These are phyloP conservation scores for Mus minutoides DNA, from an alignment of 2,797 vertebrate genomes.

Conservation along the genomic window DNA sequence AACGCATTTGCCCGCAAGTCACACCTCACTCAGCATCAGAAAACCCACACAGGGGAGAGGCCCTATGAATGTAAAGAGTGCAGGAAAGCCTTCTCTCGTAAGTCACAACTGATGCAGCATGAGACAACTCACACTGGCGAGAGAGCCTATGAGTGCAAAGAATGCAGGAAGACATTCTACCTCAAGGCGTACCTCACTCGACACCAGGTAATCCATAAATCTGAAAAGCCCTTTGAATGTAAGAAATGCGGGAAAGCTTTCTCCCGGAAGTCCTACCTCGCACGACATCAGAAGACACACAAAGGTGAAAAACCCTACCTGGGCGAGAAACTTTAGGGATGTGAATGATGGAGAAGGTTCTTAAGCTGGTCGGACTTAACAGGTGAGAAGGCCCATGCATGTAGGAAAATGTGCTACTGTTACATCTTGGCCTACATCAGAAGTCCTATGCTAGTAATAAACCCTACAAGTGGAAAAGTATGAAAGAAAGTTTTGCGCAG, in stretches of 20 bases:
- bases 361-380: too few relatives aligned
- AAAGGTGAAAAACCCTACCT: not conserved
- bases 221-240: not conserved
- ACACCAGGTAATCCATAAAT: not conserved
- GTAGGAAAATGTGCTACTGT: not conserved
- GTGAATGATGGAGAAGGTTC: not conserved
- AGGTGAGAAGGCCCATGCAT: not conserved
- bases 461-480: too few relatives aligned
- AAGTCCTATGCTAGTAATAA: not conserved
- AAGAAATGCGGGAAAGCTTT: not conserved
- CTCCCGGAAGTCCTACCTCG: constrained; percentile 7
- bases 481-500: not conserved
- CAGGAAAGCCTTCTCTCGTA: not conserved
- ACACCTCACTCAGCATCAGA: constrained; percentile 53
- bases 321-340: not conserved
- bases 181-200: not conserved
- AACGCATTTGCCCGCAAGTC: constrained; percentile 56
- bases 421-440: not conserved
- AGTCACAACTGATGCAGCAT: not conserved
- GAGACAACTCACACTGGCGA: not conserved
- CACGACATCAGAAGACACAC: not conserved
- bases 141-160: not conserved
- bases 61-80: not conserved
- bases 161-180: constrained; percentile 50
- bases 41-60: constrained; percentile 60